Conservation (phyloP, 53 echinoderm and acorn worm species). For the Antedon mediterranea region DNA sequence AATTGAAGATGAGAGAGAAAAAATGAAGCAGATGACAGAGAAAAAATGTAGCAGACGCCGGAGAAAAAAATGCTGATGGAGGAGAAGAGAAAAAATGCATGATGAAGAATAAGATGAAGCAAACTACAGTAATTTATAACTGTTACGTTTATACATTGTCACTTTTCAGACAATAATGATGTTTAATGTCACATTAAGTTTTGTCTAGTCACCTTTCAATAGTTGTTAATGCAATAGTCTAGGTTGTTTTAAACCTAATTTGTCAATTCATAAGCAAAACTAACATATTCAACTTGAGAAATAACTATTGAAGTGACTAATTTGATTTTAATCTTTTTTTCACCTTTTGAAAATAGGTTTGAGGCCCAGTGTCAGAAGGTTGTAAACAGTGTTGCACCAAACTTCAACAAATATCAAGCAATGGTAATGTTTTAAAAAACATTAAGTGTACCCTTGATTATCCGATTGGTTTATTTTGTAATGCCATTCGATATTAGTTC, state of each 20-base stretch:
- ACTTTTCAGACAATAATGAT: background rate
- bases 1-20: too few relatives aligned
- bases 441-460: too few relatives aligned
- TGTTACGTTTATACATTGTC: background rate
- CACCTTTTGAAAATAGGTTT: background rate
- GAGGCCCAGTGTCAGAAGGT: background rate
- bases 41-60: too few relatives aligned
- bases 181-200: background rate
- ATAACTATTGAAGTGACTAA: background rate
- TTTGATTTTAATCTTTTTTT: background rate
- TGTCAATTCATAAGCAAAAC: background rate
- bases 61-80: too few relatives aligned
- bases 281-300: background rate
- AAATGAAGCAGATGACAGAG: too few relatives aligned
- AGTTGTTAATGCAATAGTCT: background rate
- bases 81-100: too few relatives aligned
- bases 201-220: background rate
- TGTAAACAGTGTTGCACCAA: too few relatives aligned
- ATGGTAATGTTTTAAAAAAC: too few relatives aligned
- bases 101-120: too few relatives aligned
- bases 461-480: too few relatives aligned
- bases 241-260: background rate
- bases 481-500: too few relatives aligned
- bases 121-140: background rate
- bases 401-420: too few relatives aligned